Evolutionary conservation across 2,888 invertebrate genomes (phyloP), one percentile per base, ranked within the genome.

Genomic region (Megastigmus dorsalis): DNA sequence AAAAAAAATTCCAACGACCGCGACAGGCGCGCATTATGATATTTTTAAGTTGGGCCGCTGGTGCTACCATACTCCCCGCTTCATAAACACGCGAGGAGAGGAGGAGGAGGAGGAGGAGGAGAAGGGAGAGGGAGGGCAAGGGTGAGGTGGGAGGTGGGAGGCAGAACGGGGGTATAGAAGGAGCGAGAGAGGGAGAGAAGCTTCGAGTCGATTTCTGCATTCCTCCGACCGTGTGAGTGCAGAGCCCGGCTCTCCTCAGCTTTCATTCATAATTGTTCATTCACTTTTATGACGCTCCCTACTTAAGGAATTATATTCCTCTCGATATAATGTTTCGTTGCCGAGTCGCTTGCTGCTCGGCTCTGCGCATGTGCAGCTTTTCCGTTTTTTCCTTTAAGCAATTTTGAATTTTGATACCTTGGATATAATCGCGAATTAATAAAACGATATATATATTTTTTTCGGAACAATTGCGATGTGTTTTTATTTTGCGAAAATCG

Each of bases 181-280:
- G n/a, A n/a, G 18, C 4, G 20, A 15, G 48, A 48, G 50, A 15
- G 33, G 38, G 36, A 38, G 20, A 59, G 20, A 57, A 55, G 55
- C 48, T 50, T 41, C 63, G 50, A 62, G 41, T 73, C 73, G 60
- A 73, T 76, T 74, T 70, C 70, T 75, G 65, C 76, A 70, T 67
- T 74, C 68, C 74, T 63, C n/a, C 57, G 41, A 28, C 26, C n/a
- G 41, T 10, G 75, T 52, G 26, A 38, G 28, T 36, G 52, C 28
- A 33, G 30, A 70, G 65, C 45, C 15, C 60, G 5, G n/a, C n/a
- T n/a, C 67, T 48, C 26, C 68, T 70, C 70, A 45, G 52, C 74
- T 73, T 68, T 74, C 75, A 73, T 73, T 52, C 73, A 76, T 76
- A 72, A 60, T 69, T 62, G 68, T 60, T 75, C 74, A 66, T 68